Evolutionary conservation across 2,113 vertebrate genomes (phyloP).

Genomic region (Gobiocypris rarus): DNA sequence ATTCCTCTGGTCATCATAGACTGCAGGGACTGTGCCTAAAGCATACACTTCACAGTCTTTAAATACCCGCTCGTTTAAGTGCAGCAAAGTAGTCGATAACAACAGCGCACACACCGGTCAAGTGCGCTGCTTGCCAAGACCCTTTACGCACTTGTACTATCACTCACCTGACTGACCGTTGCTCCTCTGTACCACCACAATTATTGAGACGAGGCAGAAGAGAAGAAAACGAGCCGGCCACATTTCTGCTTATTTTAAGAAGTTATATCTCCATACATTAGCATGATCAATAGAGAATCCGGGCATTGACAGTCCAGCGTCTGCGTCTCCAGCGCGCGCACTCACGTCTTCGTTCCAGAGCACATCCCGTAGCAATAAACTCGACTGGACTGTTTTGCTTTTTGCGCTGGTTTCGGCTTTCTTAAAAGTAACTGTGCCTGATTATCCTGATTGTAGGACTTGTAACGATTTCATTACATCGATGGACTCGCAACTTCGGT

Average conservation of each 20-base stretch:
- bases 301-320: slow-evolving; percentile 29
- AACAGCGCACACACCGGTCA: slow-evolving; percentile 21
- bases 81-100: slow-evolving; percentile 30
- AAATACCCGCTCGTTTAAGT: background rate
- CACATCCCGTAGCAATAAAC: background rate
- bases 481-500: slow-evolving; percentile 30
- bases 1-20: background rate
- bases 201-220: slow-evolving; percentile 4
- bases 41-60: slow-evolving; percentile 1
- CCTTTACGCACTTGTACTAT: slow-evolving; percentile 27
- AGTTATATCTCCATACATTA: slow-evolving; percentile 41
- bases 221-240: background rate
- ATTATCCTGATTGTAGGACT: slow-evolving; percentile 30
- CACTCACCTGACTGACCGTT: slow-evolving; percentile 40
- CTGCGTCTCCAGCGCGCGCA: slow-evolving; percentile 20
- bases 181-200: slow-evolving; percentile 10
- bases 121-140: slow-evolving; percentile 37
- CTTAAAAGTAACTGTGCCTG: background rate
- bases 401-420: background rate
- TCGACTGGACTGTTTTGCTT: background rate
- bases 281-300: slow-evolving; percentile 39
- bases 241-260: slow-evolving; percentile 44
- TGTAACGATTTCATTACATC: slow-evolving; percentile 36
- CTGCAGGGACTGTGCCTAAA: background rate
- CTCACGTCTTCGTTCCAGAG: slow-evolving; percentile 28